These are phyloP conservation scores for Synanthedon andrenaeformis DNA, from an alignment of 2,888 invertebrate genomes.

Conservation along the genomic window DNA sequence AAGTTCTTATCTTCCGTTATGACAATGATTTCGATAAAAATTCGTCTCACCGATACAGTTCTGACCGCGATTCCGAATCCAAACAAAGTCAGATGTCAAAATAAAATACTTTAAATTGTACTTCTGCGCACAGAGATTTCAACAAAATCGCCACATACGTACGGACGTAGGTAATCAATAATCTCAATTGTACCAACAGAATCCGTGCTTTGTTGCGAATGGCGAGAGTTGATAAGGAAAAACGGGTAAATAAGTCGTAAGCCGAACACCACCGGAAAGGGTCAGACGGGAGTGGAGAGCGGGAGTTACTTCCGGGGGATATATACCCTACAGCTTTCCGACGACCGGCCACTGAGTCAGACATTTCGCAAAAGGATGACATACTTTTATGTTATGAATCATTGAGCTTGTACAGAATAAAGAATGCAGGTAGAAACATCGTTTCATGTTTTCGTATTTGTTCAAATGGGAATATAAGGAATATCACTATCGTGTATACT, in stretches of 20 bases:
- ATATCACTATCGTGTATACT: too few species aligned
- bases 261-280: conserved; percentile 10
- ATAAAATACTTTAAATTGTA: too few species aligned
- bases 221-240: conserved; percentile 62
- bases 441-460: neutral
- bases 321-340: conserved; percentile 18
- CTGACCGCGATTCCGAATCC: too few species aligned
- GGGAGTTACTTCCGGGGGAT: conserved; percentile 36
- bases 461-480: neutral
- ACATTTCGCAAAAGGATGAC: conserved; percentile 25
- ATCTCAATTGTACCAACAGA: conserved; percentile 48
- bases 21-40: too few species aligned
- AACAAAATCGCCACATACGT: too few species aligned
- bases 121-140: too few species aligned
- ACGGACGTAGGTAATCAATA: conserved; percentile 14
- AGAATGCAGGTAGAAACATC: neutral
- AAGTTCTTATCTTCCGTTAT: too few species aligned
- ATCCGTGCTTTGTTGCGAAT: conserved; percentile 53
- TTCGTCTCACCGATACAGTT: too few species aligned
- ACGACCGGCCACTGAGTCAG: conserved; percentile 21
- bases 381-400: conserved; percentile 39
- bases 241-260: conserved; percentile 57
- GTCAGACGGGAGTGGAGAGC: conserved; percentile 13
- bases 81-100: too few species aligned
- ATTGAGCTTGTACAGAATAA: conserved; percentile 20